phyloP scores from a whole-genome alignment of 2,888 invertebrate genomes.

The Sclerodermus sp. region DNA sequence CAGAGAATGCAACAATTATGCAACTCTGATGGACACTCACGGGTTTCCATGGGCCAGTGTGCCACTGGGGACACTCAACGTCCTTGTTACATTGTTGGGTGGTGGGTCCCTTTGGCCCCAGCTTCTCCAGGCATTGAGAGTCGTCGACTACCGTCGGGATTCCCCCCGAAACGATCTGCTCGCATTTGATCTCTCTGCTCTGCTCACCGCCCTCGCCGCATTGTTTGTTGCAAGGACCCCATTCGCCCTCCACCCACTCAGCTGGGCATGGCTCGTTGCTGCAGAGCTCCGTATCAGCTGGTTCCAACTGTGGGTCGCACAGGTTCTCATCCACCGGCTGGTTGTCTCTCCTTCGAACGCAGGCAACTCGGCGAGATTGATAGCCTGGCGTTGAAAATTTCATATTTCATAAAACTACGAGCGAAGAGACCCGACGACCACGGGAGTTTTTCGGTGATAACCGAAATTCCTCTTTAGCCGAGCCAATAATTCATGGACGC shows the following conservation, averaged over 20 bases:
- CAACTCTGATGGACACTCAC: conserved; percentile 60
- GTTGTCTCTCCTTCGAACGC: conserved; percentile 74
- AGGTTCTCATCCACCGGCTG: conserved; percentile 73
- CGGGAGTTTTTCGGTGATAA: too few species aligned
- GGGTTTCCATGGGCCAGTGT: conserved; percentile 86
- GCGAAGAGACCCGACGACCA: too few species aligned
- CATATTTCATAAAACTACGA: too few species aligned
- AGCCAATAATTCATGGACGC: too few species aligned
- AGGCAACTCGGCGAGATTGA: conserved; percentile 77
- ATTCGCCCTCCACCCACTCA: conserved; percentile 76
- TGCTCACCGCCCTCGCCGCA: conserved; percentile 79
- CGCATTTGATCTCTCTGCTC: conserved; percentile 75
- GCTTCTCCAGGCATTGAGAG: conserved; percentile 68
- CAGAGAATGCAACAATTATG: not conserved
- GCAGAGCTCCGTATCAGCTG: conserved; percentile 72
- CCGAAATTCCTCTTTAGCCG: too few species aligned
- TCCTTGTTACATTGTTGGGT: conserved; percentile 76
- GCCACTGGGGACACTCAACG: conserved; percentile 83
- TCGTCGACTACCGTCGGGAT: conserved; percentile 74
- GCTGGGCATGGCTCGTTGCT: conserved; percentile 77
- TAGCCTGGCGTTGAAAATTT: too few species aligned
- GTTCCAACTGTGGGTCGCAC: conserved; percentile 78
- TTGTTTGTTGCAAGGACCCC: conserved; percentile 80
- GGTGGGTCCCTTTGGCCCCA: conserved; percentile 71
- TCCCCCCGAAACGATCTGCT: conserved; percentile 75